Conservation (phyloP, 2,797 vertebrate genomes). For the Tarsius wallacei region DNA sequence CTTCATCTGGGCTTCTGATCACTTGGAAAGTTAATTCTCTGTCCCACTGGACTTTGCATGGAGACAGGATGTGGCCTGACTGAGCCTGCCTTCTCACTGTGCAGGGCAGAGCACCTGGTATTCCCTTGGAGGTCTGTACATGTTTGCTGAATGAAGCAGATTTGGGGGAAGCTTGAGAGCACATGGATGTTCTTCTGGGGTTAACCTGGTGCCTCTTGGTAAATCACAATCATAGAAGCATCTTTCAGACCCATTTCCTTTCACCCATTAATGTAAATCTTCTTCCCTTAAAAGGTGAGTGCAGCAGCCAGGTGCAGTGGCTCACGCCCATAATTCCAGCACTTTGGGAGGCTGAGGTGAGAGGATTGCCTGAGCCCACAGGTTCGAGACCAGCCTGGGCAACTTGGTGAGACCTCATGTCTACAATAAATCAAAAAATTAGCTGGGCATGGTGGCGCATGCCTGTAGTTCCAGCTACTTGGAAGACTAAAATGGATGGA, state of each 20-base stretch:
- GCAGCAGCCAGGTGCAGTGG: neutral
- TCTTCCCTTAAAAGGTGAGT: neutral
- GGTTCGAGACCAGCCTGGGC: neutral
- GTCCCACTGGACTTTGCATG: neutral
- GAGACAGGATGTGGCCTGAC: neutral
- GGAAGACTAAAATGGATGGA: neutral
- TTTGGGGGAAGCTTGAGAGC: neutral
- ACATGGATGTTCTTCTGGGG: neutral
- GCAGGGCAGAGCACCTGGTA: neutral
- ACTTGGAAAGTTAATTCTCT: neutral
- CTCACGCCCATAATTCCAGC: neutral
- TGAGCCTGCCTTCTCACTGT: fast-evolving
- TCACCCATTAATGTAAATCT: neutral
- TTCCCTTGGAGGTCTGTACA: fast-evolving
- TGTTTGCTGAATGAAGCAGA: neutral
- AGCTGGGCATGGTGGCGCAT: neutral
- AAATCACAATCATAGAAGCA: neutral
- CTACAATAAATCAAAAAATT: neutral
- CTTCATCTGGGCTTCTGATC: neutral
- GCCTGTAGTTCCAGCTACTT: neutral
- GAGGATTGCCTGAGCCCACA: neutral
- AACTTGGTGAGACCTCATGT: neutral
- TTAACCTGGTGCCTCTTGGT: neutral
- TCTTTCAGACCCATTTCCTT: neutral
- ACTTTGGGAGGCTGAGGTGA: neutral